Evolutionary conservation across 2,113 vertebrate species (phyloP).

Genomic region (Nematolebias whitei): DNA sequence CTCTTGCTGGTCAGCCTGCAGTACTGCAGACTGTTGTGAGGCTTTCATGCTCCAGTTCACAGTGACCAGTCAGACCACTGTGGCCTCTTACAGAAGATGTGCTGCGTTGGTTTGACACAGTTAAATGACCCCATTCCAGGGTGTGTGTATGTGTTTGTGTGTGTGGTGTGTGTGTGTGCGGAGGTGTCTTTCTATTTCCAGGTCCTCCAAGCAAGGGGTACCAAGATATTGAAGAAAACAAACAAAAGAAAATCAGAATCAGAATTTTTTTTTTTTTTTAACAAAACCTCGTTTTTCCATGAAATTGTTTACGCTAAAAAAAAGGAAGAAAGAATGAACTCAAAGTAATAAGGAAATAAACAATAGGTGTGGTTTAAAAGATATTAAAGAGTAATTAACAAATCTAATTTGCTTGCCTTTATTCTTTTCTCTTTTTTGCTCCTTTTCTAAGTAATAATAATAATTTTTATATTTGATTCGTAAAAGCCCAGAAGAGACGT

Average conservation of each 20-base stretch:
- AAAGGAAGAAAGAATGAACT: too few species aligned
- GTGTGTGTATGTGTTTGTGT: not conserved
- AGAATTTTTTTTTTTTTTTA: not conserved
- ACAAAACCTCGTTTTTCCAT: not conserved
- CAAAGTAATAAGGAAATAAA: too few species aligned
- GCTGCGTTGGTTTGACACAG: slow-evolving; percentile 61
- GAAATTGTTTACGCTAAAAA: not conserved
- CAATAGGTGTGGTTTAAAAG: too few species aligned
- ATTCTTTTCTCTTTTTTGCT: not conserved
- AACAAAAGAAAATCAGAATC: not conserved
- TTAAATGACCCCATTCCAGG: slow-evolving; percentile 70
- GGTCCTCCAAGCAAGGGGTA: slow-evolving; percentile 2
- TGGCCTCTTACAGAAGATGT: slow-evolving; percentile 56
- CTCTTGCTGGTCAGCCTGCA: slow-evolving; percentile 49
- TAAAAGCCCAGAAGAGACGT: not conserved
- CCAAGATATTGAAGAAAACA: slow-evolving; percentile 10
- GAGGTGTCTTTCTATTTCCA: slow-evolving; percentile 27
- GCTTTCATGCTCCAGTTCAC: slow-evolving; percentile 73
- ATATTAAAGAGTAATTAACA: too few species aligned
- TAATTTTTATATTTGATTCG: too few species aligned
- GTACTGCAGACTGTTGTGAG: slow-evolving; percentile 66
- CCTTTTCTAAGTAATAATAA: too few species aligned
- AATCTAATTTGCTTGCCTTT: not conserved
- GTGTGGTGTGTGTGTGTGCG: too few species aligned
- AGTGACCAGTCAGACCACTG: slow-evolving; percentile 42